phyloP scores from a whole-genome alignment of 2,113 vertebrate genomes.

The Telmatochromis sp. region DNA sequence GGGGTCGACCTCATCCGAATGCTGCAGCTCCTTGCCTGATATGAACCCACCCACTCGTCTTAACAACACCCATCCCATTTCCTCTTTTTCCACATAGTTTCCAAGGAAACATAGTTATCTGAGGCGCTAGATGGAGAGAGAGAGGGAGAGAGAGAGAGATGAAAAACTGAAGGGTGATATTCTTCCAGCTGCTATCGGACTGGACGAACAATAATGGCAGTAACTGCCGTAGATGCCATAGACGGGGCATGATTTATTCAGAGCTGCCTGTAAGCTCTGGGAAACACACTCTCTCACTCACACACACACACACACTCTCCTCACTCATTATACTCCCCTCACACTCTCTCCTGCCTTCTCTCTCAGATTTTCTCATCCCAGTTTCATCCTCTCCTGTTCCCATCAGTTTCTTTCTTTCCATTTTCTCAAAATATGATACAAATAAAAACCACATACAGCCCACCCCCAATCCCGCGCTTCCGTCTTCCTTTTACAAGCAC shows the following conservation, averaged over 20 bases:
- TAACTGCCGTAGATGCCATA: not conserved
- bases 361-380: not conserved
- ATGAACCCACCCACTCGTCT: conserved; percentile 10
- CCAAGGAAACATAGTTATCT: conserved; percentile 28
- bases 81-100: not conserved
- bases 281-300: not conserved
- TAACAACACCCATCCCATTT: not conserved
- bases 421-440: not conserved
- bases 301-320: not conserved
- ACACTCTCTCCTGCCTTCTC: not conserved
- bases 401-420: not conserved
- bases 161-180: not conserved
- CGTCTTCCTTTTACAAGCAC: not conserved
- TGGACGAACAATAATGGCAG: not conserved
- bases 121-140: not conserved
- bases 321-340: not conserved
- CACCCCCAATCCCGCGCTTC: not conserved
- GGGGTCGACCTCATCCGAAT: conserved; percentile 18
- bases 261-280: not conserved
- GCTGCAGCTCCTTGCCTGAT: conserved; percentile 5
- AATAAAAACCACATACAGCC: not conserved
- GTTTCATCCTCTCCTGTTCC: not conserved
- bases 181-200: not conserved
- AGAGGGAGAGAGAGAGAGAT: not conserved
- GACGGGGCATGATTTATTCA: not conserved